Evolutionary conservation across 2,888 invertebrate species (phyloP).

Genomic region (Coelinius sp.): DNA sequence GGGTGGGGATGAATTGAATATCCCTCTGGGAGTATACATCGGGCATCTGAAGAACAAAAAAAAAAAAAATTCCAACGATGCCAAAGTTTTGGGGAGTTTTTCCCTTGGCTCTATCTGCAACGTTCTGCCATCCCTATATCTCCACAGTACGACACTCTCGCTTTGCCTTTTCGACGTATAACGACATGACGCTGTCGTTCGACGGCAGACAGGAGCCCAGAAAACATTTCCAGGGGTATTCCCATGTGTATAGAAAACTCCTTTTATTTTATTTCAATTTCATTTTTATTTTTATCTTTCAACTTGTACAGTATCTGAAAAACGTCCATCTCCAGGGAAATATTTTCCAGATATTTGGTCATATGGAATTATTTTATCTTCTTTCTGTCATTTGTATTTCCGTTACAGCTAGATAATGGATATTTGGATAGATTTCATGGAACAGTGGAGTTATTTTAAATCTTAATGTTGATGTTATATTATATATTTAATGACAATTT

Average conservation of each 20-base stretch:
- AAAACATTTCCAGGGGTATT: conserved; percentile 18
- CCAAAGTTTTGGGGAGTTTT: conserved; percentile 11
- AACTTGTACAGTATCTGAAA: conserved; percentile 1
- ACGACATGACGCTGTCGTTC: conserved; percentile 27
- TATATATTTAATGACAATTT: background rate
- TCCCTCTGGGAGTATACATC: background rate
- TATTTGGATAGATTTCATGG: background rate
- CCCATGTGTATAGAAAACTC: conserved; percentile 20
- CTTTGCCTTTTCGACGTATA: conserved; percentile 17
- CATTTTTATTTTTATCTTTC: background rate
- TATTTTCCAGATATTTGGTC: conserved; percentile 19
- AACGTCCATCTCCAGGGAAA: conserved; percentile 3
- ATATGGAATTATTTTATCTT: background rate
- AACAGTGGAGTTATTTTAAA: background rate
- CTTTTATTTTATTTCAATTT: conserved; percentile 18
- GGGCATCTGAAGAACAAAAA: background rate
- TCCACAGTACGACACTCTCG: conserved; percentile 11
- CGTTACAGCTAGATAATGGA: background rate
- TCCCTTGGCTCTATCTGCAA: background rate
- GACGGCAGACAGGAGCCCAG: background rate
- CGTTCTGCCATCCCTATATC: conserved; percentile 12
- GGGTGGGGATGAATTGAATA: conserved; percentile 24
- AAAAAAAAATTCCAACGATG: background rate
- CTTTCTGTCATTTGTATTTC: background rate
- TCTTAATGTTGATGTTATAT: too few species aligned